These are phyloP conservation scores for Keiferia lycopersicella DNA, from an alignment of 2,888 invertebrate species.

Conservation along the genomic window DNA sequence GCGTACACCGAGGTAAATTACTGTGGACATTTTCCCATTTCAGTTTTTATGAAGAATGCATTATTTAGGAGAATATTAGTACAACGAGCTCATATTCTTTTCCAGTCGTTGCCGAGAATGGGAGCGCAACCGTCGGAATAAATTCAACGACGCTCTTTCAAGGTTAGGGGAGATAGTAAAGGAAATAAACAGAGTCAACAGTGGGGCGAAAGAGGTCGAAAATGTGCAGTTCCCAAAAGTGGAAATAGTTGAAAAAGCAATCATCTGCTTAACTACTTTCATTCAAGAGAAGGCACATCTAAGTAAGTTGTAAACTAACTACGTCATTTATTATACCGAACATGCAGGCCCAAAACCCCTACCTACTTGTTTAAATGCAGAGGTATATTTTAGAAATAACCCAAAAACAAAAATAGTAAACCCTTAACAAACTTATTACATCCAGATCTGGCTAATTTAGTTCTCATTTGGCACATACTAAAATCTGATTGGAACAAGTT, in stretches of 20 bases:
- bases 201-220: slow-evolving; percentile 49
- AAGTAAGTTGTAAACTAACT: slow-evolving; percentile 63
- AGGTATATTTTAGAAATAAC: not conserved
- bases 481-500: too few relatives aligned
- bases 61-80: not conserved
- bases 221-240: slow-evolving; percentile 70
- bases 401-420: not conserved
- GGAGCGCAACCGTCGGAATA: slow-evolving; percentile 85
- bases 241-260: slow-evolving; percentile 72
- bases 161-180: slow-evolving; percentile 68
- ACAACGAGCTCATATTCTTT: slow-evolving; percentile 26
- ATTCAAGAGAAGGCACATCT: slow-evolving; percentile 63
- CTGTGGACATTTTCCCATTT: not conserved
- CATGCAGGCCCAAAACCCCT: too few relatives aligned
- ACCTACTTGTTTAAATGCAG: too few relatives aligned
- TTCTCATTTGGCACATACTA: too few relatives aligned
- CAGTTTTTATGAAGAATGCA: too few relatives aligned
- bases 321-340: too few relatives aligned
- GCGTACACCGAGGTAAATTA: not conserved
- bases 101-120: slow-evolving; percentile 84
- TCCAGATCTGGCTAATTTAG: too few relatives aligned
- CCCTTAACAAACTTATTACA: too few relatives aligned
- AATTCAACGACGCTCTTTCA: slow-evolving; percentile 80
- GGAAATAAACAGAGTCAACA: slow-evolving; percentile 52
- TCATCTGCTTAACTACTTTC: slow-evolving; percentile 60